These are phyloP conservation scores for Laodelphax striatellus DNA, from an alignment of 1,140 invertebrate genomes.

Conservation along the genomic window DNA sequence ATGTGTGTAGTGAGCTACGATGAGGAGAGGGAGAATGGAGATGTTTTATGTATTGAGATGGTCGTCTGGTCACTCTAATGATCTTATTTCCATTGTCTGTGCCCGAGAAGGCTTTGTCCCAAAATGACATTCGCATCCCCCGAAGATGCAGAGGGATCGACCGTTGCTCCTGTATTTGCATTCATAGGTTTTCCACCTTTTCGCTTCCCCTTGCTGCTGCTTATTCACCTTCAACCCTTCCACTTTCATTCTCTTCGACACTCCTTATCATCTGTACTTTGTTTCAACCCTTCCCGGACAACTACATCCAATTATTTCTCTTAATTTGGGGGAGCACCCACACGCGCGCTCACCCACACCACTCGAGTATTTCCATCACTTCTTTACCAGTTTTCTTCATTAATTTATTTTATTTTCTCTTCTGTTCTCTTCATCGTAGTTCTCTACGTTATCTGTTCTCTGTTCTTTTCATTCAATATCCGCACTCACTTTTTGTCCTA, in stretches of 20 bases:
- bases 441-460: too few relatives aligned
- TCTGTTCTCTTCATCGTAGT: too few relatives aligned
- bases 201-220: background rate
- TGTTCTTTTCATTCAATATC: too few relatives aligned
- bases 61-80: background rate
- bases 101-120: background rate
- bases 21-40: background rate
- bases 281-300: background rate
- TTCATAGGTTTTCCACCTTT: constrained; percentile 2
- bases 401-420: too few relatives aligned
- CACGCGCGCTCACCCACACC: background rate
- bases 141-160: background rate
- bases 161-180: background rate
- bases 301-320: constrained; percentile 3
- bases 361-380: background rate
- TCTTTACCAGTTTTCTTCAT: too few relatives aligned
- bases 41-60: constrained; percentile 1
- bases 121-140: background rate
- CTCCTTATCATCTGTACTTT: background rate
- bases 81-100: background rate
- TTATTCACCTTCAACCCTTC: background rate
- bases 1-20: background rate
- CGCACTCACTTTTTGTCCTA: too few relatives aligned
- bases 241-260: background rate
- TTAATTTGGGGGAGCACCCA: background rate